These are phyloP conservation scores for Gnathonemus longibarbis DNA, from an alignment of 2,113 vertebrate species.

Conservation along the genomic window DNA sequence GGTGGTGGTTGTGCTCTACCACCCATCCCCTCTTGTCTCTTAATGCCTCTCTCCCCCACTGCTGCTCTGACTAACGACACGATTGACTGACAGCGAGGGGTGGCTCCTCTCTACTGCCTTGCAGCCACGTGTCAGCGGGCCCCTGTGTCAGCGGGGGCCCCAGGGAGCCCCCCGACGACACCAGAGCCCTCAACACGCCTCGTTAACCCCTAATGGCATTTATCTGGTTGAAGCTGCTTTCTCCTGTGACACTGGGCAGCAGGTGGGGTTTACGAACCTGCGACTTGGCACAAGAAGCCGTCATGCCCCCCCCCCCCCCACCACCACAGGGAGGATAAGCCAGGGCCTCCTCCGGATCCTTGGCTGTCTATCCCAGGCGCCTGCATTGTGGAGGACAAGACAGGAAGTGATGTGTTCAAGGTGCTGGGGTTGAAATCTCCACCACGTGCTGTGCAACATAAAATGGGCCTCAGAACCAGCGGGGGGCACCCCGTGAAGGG, in stretches of 20 bases:
- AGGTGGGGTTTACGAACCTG: constrained; percentile 76
- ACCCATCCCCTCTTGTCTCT: constrained; percentile 72
- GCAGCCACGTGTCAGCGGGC: constrained; percentile 52
- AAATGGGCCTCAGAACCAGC: background rate
- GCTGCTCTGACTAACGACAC: constrained; percentile 87
- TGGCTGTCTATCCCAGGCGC: background rate
- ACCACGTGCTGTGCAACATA: background rate
- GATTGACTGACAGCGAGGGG: constrained; percentile 82
- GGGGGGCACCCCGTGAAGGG: background rate
- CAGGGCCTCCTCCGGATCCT: background rate
- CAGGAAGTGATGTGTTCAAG: background rate
- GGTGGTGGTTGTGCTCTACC: constrained; percentile 59
- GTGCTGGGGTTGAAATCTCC: background rate
- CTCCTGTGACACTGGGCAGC: constrained; percentile 82
- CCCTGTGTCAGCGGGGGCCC: constrained; percentile 75
- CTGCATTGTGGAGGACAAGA: background rate
- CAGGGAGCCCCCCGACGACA: constrained; percentile 81
- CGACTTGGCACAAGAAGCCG: constrained; percentile 54
- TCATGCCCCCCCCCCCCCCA: background rate
- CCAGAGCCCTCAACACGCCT: constrained; percentile 85
- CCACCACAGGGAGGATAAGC: background rate
- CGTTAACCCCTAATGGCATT: constrained; percentile 87
- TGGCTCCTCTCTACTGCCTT: background rate
- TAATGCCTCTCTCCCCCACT: constrained; percentile 70
- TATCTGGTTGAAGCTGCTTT: constrained; percentile 75